Evolutionary conservation across 2,888 invertebrate genomes (phyloP), one percentile per base, ranked within the genome.

Genomic region (Pyrgus malvae): DNA sequence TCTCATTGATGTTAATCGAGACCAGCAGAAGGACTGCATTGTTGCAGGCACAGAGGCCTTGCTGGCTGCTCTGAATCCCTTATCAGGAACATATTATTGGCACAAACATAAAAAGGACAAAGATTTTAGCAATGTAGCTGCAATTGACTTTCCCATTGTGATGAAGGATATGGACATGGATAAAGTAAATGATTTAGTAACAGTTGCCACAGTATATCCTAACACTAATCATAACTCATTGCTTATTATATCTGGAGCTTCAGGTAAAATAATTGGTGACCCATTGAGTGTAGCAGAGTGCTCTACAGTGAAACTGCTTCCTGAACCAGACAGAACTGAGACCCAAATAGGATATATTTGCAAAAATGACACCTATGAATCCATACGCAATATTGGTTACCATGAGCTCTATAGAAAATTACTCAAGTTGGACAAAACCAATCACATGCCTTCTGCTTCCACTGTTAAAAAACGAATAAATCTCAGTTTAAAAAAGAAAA

Each of bases 101-200:
- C 91, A 91, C 68, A 91, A 90, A 57, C 93, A 91, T 68, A 92
- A 87, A 70, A 91, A 83, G 74, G 92, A 88, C 16, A 83, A 81
- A 59, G 75, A 83, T 21, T 84, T 81, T 68, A 90, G 76, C 57
- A 91, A 91, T 57, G 88, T 93, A 37, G 91, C 88, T 48, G 89
- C 92, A 7, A 84, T 94, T 48, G 93, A 93, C 61, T 93, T 95
- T 67, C 96, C 96, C 0, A 82, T 95, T 0, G 81, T 94, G 29
- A 78, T 96, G 54, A 93, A 94, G 37, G 96, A 96, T 70, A 82
- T 95, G 60, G 92, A 96, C 76, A 91, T 91, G 2, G 96, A 96
- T 74, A 92, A 91, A 21, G 92, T 95, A 0, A 90, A 91, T 70
- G 96, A 96, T 65, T 84, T 96, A 23, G 74, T 95, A 14, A 91